Base-by-base conservation (phyloP, 2,888 invertebrate species). In the Chesias legatella region DNA sequence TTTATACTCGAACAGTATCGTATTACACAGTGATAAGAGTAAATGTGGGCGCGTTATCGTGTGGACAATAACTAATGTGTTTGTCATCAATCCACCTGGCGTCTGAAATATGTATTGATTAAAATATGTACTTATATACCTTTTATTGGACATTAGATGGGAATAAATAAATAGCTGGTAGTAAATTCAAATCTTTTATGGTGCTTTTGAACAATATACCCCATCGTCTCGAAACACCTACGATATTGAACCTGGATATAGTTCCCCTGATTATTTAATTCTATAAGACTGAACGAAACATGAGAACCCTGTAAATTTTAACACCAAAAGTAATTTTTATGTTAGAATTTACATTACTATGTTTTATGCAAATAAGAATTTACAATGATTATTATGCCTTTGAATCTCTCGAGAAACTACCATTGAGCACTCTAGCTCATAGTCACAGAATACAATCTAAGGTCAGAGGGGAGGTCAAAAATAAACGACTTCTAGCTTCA, bases 21-120 rank as follows among this genome's bases (percentile, higher is more conserved):
- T 29, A 29, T 37, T 24, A 38, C 33, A 23, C 4, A 31, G 8
- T 10, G 31, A 35, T 34, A 41, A 29, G 9, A 25, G 33, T 26
- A 30, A 33, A 30, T 10, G 37, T 43, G 38, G 43, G 43, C 37
- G 43, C 26, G 43, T 10, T 37, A 43, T 30, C 30, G 32, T 31
- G 22, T 26, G 7, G 13, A n/a, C 6, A 30, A 22, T 7, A 9
- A 7, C 22, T 51, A 53, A 50, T 49, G 34, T 30, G 29, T 35
- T 48, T 58, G 53, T 45, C 45, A 48, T 52, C 43, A 38, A 22
- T 36, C 24, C 21, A 22, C 38, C 32, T 42, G 35, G 31, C 38
- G 21, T 21, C 39, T 23, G 3, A 28, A 33, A 48, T 37, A 22
- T 30, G 29, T n/a, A 24, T 38, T 23, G 33, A 35, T 38, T 26